Percentiles rank a stretch among this genome's conserved stretches.
Evolutionary conservation across 2,113 vertebrate genomes (phyloP).

Genomic region (Oostethus manadensis): DNA sequence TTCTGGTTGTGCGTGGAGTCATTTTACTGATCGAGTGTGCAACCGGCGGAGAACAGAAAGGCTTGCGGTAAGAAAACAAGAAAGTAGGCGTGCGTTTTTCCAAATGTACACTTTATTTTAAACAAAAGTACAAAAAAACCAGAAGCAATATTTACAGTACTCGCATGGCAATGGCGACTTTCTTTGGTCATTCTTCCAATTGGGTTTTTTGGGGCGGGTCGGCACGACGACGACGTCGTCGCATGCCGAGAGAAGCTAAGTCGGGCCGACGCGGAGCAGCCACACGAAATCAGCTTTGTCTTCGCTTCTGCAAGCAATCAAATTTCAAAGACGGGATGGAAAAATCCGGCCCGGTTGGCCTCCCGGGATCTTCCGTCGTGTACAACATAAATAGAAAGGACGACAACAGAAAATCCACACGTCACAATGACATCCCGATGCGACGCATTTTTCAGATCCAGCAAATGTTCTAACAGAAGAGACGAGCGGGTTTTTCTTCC

Average conservation of each 20-base stretch:
- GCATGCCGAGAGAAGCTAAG: constrained; percentile 54
- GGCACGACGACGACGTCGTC: constrained; percentile 43
- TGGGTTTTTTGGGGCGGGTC: constrained; percentile 60
- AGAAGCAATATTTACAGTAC: constrained; percentile 93
- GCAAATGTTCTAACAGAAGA: background rate
- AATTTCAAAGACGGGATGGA: constrained; percentile 30
- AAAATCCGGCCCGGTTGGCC: constrained; percentile 29
- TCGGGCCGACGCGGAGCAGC: constrained; percentile 47
- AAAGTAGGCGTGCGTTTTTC: constrained; percentile 41
- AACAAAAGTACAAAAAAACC: constrained; percentile 87
- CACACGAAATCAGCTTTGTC: constrained; percentile 39
- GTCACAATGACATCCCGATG: constrained; percentile 57
- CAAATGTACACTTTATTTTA: constrained; percentile 93
- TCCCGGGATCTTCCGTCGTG: constrained; percentile 43
- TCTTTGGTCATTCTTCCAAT: constrained; percentile 94
- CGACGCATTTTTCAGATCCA: constrained; percentile 44
- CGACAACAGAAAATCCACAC: constrained; percentile 52
- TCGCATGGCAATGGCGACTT: constrained; percentile 75
- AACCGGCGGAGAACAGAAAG: no score
- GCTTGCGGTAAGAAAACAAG: background rate
- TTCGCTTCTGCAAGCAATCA: constrained; percentile 47
- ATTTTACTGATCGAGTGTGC: no score
- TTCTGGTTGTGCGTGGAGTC: no score
- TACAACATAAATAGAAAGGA: constrained; percentile 66
- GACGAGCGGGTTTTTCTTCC: background rate